These are phyloP conservation scores for Hymenopus coronatus DNA, from an alignment of 2,888 invertebrate species.

Conservation along the genomic window DNA sequence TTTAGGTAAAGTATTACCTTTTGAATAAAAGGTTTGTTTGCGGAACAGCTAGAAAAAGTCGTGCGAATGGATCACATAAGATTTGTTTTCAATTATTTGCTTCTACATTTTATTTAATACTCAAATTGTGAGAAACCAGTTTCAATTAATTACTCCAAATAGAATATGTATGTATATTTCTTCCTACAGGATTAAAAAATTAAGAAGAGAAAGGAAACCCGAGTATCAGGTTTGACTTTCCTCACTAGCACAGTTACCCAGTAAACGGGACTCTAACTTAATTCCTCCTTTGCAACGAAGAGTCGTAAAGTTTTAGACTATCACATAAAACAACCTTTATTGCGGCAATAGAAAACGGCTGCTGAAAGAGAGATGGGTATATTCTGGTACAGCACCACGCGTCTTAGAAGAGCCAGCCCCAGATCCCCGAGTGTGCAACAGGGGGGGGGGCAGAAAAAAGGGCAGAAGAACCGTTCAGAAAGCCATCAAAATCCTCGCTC, in stretches of 20 bases:
- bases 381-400: neutral
- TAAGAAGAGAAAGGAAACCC: too few species aligned
- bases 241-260: neutral
- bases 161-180: too few species aligned
- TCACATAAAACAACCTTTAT: constrained; percentile 18
- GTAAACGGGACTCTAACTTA: neutral
- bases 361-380: neutral
- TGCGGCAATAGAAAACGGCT: neutral
- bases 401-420: neutral
- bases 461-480: constrained; percentile 15
- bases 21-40: too few species aligned
- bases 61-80: too few species aligned
- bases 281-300: constrained; percentile 16
- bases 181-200: too few species aligned
- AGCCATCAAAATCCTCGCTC: constrained; percentile 17
- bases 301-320: constrained; percentile 13
- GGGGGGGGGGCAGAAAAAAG: neutral
- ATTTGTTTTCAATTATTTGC: too few species aligned
- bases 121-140: too few species aligned
- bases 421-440: neutral
- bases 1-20: too few species aligned
- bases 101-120: too few species aligned
- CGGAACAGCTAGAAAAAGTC: too few species aligned
- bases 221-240: neutral
- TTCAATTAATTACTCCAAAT: too few species aligned